These are phyloP conservation scores for Rhagium mordax DNA, from an alignment of 2,888 invertebrate genomes.

Conservation along the genomic window DNA sequence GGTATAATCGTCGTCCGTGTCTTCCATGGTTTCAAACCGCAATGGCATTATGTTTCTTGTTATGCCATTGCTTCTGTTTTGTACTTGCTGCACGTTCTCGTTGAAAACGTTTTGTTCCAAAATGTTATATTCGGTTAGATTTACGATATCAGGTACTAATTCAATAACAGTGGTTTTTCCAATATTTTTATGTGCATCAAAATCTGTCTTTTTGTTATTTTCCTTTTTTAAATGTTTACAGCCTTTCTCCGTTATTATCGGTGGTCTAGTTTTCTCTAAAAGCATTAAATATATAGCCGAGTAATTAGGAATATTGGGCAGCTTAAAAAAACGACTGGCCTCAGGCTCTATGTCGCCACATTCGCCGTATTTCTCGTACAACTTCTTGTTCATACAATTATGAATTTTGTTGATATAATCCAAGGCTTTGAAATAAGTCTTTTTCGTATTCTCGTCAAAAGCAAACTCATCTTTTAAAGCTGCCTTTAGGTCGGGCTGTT, in stretches of 20 bases:
- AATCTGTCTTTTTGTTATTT: background rate
- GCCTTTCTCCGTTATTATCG: background rate
- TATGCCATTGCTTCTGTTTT: background rate
- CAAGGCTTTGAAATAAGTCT: slow-evolving; percentile 39
- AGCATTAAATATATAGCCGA: slow-evolving; percentile 30
- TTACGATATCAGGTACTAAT: background rate
- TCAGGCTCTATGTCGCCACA: slow-evolving; percentile 17
- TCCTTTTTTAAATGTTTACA: background rate
- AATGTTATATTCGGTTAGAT: too few relatives aligned
- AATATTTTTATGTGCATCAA: background rate
- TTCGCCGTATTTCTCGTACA: slow-evolving; percentile 22
- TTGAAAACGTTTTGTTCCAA: background rate
- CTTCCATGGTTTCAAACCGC: background rate
- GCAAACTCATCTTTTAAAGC: slow-evolving; percentile 31
- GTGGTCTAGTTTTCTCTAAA: slow-evolving; percentile 3
- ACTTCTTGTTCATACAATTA: slow-evolving; percentile 41
- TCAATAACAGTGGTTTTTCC: background rate
- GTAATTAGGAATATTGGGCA: slow-evolving; percentile 50
- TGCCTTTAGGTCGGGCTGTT: slow-evolving; percentile 2
- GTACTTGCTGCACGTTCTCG: background rate
- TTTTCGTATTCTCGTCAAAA: slow-evolving; percentile 34
- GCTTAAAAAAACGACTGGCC: slow-evolving; percentile 34
- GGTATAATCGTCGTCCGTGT: background rate
- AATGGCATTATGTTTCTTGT: background rate
- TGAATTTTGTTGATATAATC: slow-evolving; percentile 48